Conservation (phyloP, 1,140 invertebrate genomes). For the Zaprionus africanus region DNA sequence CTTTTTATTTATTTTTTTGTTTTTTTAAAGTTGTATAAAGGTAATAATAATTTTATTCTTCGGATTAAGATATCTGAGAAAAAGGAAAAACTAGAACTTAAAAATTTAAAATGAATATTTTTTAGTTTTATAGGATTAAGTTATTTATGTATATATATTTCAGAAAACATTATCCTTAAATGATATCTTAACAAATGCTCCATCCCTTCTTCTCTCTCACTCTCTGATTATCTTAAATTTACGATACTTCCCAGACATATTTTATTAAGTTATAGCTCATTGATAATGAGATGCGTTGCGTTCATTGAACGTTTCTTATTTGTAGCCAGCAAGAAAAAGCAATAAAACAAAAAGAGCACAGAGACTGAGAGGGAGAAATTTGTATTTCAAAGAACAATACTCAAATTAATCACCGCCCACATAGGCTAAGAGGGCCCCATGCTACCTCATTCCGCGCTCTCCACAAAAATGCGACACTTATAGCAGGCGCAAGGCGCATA, state of each 20-base stretch:
- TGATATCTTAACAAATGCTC: too few relatives aligned
- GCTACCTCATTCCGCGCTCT: constrained; percentile 41
- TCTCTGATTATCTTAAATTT: not conserved
- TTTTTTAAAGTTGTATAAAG: too few relatives aligned
- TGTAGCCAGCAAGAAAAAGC: not conserved
- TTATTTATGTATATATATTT: too few relatives aligned
- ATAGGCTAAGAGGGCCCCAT: constrained; percentile 9
- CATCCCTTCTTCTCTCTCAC: not conserved
- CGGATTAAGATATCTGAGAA: too few relatives aligned
- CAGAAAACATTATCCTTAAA: too few relatives aligned
- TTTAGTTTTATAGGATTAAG: not conserved
- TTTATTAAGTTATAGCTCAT: constrained; percentile 27
- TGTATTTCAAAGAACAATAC: constrained; percentile 71
- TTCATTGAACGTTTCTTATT: constrained; percentile 32
- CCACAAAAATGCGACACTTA: constrained; percentile 79
- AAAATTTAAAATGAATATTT: not conserved
- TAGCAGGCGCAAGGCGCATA: constrained; percentile 61
- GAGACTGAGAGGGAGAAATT: constrained; percentile 19
- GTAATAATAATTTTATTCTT: too few relatives aligned
- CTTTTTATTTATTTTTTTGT: too few relatives aligned
- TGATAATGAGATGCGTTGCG: constrained; percentile 20
- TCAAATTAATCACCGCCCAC: constrained; percentile 78
- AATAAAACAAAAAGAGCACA: constrained; percentile 18
- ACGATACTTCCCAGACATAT: not conserved
- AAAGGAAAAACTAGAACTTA: too few relatives aligned